phyloP scores from a whole-genome alignment of 2,113 vertebrate species.

The Rattus rattus region DNA sequence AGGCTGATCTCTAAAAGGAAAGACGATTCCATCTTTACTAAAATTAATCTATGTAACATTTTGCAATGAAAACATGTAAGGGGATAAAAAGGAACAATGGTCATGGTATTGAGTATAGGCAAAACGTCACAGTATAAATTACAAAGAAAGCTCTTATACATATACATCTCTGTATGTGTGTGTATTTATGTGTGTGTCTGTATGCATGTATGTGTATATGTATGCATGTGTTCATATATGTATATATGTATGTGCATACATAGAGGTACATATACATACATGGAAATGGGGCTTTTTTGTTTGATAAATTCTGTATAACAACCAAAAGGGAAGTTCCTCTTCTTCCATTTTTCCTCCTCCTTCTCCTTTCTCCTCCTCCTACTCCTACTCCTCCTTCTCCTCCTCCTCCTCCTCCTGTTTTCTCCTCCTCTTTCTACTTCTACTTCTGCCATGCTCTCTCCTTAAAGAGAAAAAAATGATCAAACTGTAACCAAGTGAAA shows the following conservation, averaged over 20 bases:
- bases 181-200: neutral
- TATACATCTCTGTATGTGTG: neutral
- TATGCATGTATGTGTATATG: neutral
- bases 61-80: neutral
- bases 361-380: too few species aligned
- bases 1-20: neutral
- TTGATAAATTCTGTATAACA: neutral
- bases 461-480: neutral
- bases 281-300: neutral
- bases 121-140: neutral
- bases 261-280: neutral
- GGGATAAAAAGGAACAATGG: neutral
- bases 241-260: neutral
- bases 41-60: neutral
- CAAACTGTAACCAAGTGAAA: neutral
- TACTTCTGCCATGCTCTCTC: neutral
- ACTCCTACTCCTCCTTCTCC: too few species aligned
- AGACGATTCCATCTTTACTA: neutral
- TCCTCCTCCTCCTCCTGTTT: neutral
- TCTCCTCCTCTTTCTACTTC: neutral
- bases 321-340: neutral
- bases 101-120: neutral
- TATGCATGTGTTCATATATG: neutral
- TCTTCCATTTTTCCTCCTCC: neutral
- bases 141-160: neutral